Conservation (phyloP, 2,797 vertebrate genomes). For the Sternotherus odoratus region DNA sequence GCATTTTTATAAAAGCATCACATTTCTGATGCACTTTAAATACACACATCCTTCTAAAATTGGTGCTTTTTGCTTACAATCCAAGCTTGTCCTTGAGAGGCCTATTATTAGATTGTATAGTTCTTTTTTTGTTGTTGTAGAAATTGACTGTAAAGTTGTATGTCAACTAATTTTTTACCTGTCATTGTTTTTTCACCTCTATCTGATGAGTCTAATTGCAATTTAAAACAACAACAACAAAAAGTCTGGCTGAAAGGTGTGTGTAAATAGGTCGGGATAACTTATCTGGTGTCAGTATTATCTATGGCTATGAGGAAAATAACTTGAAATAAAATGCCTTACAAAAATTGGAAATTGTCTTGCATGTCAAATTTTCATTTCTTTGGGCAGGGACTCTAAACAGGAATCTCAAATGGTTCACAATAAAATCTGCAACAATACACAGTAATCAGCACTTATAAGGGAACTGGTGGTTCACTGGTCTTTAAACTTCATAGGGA, state of each 20-base stretch:
- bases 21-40: neutral
- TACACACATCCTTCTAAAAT: neutral
- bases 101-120: neutral
- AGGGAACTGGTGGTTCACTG: neutral
- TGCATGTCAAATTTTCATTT: neutral
- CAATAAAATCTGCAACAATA: neutral
- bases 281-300: neutral
- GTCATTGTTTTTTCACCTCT: neutral
- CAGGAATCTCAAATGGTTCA: neutral
- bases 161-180: neutral
- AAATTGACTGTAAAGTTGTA: neutral
- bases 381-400: neutral
- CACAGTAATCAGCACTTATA: neutral
- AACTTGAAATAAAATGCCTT: neutral
- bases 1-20: neutral
- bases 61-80: constrained; percentile 24
- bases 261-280: neutral
- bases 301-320: neutral
- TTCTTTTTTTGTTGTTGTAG: neutral
- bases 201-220: neutral
- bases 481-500: neutral
- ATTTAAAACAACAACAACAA: neutral
- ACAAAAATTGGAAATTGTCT: neutral
- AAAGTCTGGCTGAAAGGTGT: neutral
- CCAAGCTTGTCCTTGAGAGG: neutral